These are phyloP conservation scores for Tapirus indicus DNA, from an alignment of 2,797 vertebrate genomes.

Conservation along the genomic window DNA sequence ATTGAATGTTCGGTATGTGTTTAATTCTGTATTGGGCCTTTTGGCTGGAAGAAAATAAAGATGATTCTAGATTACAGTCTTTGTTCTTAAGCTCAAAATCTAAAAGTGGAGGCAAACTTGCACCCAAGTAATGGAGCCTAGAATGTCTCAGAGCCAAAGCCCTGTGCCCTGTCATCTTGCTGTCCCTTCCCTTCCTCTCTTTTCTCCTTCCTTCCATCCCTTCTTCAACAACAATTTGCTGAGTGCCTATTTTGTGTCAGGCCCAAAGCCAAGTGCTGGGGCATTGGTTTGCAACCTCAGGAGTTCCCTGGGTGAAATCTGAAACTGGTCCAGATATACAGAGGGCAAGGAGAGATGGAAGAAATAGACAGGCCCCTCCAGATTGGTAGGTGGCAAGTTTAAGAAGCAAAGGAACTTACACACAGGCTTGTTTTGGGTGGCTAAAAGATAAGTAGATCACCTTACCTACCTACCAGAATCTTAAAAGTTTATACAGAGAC, in stretches of 20 bases:
- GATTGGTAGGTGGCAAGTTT: neutral
- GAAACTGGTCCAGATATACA: neutral
- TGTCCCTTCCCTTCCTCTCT: fast-evolving
- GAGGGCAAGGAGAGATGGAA: neutral
- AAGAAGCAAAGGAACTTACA: neutral
- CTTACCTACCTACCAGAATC: neutral
- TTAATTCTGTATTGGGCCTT: neutral
- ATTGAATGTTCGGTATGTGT: neutral
- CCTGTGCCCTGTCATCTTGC: fast-evolving
- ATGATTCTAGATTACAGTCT: slow-evolving; percentile 28
- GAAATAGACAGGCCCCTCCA: neutral
- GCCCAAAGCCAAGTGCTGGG: neutral
- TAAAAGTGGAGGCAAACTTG: neutral
- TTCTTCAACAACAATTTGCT: neutral
- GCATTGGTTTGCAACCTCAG: neutral
- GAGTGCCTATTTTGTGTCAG: neutral
- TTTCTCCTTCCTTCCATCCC: neutral
- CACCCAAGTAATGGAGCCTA: neutral
- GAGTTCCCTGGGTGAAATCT: neutral
- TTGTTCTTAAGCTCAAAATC: neutral
- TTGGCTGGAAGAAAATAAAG: neutral
- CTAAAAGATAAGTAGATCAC: neutral
- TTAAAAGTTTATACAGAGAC: neutral
- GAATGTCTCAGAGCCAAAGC: neutral
- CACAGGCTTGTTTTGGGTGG: neutral